Evolutionary conservation across 92 coral and sea anemone genomes (phyloP), one percentile per base, ranked within the genome.

Genomic region (Nematostella vectensis): DNA sequence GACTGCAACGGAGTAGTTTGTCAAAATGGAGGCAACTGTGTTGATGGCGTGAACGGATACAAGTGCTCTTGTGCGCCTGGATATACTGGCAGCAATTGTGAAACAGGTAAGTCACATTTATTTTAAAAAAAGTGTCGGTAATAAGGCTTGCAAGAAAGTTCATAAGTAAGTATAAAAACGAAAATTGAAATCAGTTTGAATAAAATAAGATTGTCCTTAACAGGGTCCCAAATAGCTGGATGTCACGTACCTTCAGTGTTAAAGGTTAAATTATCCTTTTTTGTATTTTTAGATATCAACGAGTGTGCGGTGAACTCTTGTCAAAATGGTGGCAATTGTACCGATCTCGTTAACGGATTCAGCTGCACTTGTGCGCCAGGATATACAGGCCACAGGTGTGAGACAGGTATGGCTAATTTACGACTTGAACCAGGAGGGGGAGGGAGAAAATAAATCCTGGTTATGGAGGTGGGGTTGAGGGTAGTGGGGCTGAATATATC

Each of bases 221-320:
- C n/a, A n/a, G n/a, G n/a, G n/a, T n/a, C n/a, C n/a, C n/a, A n/a
- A n/a, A n/a, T n/a, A n/a, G n/a, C n/a, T n/a, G n/a, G n/a, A n/a
- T n/a, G n/a, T n/a, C n/a, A n/a, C n/a, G n/a, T n/a, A n/a, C n/a
- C n/a, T n/a, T n/a, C n/a, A n/a, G n/a, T n/a, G n/a, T n/a, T n/a
- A n/a, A n/a, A n/a, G n/a, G n/a, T n/a, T n/a, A n/a, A n/a, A n/a
- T n/a, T n/a, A n/a, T n/a, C n/a, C n/a, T n/a, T n/a, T n/a, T n/a
- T n/a, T n/a, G n/a, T n/a, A n/a, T n/a, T n/a, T 17, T 43, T 48
- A 61, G 67, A 61, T 47, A 29, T 11, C 16, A 23, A 62, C 15
- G 68, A 62, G 43, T 62, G 68, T 24, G 17, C 27, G 3, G 47
- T 59, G 1, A 51, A 63, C 25, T 51, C 59, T 2, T 62, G 68